Evolutionary conservation across 2,797 vertebrate genomes (phyloP).

Genomic region (Microhierax caerulescens): DNA sequence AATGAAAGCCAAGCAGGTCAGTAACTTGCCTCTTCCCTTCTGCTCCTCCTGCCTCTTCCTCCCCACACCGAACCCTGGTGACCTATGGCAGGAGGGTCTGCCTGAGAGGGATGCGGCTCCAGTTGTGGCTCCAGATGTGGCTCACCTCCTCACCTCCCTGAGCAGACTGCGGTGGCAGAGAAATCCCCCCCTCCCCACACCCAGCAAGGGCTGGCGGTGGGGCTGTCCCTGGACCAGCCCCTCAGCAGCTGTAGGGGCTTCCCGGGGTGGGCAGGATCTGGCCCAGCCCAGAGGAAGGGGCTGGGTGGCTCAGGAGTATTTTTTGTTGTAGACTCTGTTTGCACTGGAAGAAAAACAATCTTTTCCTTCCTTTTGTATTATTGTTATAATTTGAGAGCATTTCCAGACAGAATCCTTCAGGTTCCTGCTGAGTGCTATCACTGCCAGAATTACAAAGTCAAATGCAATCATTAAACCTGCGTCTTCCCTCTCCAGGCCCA

Average conservation of each 20-base stretch:
- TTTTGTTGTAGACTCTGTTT: neutral
- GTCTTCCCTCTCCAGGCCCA: conserved; percentile 21
- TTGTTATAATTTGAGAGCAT: conserved; percentile 54
- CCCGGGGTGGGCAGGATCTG: neutral
- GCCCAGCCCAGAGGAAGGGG: neutral
- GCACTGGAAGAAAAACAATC: conserved; percentile 40
- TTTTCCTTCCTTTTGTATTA: conserved; percentile 50
- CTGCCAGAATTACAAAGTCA: conserved; percentile 90
- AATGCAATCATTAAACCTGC: conserved; percentile 85
- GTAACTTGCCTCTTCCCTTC: neutral
- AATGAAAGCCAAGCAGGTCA: neutral
- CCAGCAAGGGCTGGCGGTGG: neutral
- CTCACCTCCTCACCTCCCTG: neutral
- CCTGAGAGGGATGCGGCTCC: neutral
- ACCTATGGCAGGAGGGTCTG: neutral
- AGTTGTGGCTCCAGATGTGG: too few species aligned
- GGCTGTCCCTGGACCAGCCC: neutral
- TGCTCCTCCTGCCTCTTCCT: neutral
- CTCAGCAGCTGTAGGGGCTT: neutral
- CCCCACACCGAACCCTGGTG: neutral
- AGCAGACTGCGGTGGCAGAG: fast-evolving
- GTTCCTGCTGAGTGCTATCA: conserved; percentile 85
- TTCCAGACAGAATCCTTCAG: conserved; percentile 60
- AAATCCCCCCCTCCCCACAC: neutral
- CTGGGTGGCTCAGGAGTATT: neutral